phyloP scores from a whole-genome alignment of 2,888 invertebrate genomes.

The Strigamia crassipes region DNA sequence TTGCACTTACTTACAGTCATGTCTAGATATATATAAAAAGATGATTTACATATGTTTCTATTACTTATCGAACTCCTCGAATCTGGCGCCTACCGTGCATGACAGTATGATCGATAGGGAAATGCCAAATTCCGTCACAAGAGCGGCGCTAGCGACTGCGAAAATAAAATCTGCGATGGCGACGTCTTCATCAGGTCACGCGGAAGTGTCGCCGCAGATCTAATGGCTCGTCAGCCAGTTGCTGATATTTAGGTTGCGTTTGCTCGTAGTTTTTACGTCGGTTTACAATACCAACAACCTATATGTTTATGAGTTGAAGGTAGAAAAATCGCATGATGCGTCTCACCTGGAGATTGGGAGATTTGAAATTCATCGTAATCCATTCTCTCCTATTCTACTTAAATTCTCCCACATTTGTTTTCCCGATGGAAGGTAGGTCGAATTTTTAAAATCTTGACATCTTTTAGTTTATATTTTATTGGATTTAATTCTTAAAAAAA shows the following conservation, averaged over 20 bases:
- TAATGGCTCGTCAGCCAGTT: neutral
- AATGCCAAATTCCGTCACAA: neutral
- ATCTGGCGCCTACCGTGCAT: neutral
- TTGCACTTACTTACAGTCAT: neutral
- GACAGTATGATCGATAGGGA: neutral
- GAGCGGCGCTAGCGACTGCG: neutral
- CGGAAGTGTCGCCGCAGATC: neutral
- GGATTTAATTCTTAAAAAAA: neutral
- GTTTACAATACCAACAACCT: neutral
- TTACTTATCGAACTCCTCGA: neutral
- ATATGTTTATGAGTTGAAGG: neutral
- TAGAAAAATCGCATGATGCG: neutral
- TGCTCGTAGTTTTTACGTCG: too few species aligned
- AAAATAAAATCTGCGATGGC: neutral
- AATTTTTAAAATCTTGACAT: neutral
- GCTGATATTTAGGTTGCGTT: neutral
- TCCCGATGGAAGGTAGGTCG: neutral
- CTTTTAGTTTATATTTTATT: neutral
- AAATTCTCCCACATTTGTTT: neutral
- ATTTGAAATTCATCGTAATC: neutral
- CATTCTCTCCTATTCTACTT: neutral
- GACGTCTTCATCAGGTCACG: neutral
- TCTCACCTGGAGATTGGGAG: neutral
- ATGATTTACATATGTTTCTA: neutral
- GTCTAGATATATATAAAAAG: neutral